Evolutionary conservation across 92 coral and sea anemone genomes (phyloP), one percentile per base, ranked within the genome.

Genomic region (Meandrina meandrites): DNA sequence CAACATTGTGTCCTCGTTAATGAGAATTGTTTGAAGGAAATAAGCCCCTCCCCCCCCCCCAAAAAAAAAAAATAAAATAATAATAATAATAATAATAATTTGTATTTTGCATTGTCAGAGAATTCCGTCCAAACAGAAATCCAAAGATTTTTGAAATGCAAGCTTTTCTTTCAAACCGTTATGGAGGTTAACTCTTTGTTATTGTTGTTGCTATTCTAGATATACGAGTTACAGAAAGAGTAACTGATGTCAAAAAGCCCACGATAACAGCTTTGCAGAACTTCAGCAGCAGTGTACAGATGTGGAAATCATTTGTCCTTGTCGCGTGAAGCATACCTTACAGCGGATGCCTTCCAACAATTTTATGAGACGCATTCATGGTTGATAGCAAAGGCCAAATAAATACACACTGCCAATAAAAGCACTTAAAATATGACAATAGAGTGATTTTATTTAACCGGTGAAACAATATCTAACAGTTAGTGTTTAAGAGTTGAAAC

Each of bases 151-250:
- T 48, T 48, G 1, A 48, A 48, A 7, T 48, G 48, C 48, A 45
- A 45, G 8, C 8, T 45, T n/a, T n/a, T n/a, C n/a, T n/a, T n/a
- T 40, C 3, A 40, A 40, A 40, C 45, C 2, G 2, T 40, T 40
- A 40, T 40, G 45, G 45, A 57, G 31, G 69, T 54, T 57, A n/a
- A 79, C 69, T 34, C 21, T 37, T 58, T 18, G 10, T 8, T 66
- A 22, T 30, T 56, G 13, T 37, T 51, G 37, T 83, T 77, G 19
- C 47, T 54, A 24, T 84, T 72, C 62, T 84, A 92, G 95, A 90
- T 92, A 34, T 92, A 92, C 18, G 95, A 92, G 48, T 91, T 91
- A 76, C 95, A 92, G 72, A 91, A 90, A 48, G 89, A 89, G 81
- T 56, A 57, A 54, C 17, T 32, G 19, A 58, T 8, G 35, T 28